phyloP scores from a whole-genome alignment of 37 sponge, comb jelly and placozoan genomes.

The Corticium candelabrum region DNA sequence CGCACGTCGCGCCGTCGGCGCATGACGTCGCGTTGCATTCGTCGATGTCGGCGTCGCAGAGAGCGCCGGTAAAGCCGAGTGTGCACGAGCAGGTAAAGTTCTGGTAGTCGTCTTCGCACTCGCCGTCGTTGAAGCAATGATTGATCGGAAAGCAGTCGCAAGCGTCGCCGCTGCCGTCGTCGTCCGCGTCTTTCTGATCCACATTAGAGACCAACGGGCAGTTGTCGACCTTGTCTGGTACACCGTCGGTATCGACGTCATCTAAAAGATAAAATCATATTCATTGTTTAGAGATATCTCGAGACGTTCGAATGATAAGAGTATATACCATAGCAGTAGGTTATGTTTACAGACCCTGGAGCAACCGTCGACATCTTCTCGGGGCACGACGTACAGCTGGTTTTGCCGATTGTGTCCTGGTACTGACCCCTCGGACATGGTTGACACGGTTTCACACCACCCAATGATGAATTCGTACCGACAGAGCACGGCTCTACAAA shows the following conservation, averaged over 20 bases:
- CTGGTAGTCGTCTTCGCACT: background rate
- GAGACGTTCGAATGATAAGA: background rate
- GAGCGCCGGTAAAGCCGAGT: background rate
- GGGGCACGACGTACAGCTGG: background rate
- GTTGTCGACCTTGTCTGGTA: constrained; percentile 3
- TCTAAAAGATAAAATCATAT: background rate
- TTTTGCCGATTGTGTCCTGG: background rate
- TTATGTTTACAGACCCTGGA: background rate
- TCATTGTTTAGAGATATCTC: background rate
- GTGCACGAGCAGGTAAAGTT: background rate
- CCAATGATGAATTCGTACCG: background rate
- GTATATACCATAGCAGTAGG: background rate
- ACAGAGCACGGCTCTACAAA: background rate
- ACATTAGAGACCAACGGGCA: background rate
- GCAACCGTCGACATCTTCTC: background rate
- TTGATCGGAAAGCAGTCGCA: background rate
- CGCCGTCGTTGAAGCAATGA: background rate
- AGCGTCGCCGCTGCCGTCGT: constrained; percentile 6
- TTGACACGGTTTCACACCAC: constrained; percentile 5
- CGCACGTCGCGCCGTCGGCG: constrained; percentile 2
- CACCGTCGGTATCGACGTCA: background rate
- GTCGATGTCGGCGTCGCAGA: background rate
- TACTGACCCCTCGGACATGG: background rate
- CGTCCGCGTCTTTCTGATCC: background rate
- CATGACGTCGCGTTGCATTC: background rate